phyloP scores from a whole-genome alignment of 2,113 vertebrate species.

The Coturnix japonica region DNA sequence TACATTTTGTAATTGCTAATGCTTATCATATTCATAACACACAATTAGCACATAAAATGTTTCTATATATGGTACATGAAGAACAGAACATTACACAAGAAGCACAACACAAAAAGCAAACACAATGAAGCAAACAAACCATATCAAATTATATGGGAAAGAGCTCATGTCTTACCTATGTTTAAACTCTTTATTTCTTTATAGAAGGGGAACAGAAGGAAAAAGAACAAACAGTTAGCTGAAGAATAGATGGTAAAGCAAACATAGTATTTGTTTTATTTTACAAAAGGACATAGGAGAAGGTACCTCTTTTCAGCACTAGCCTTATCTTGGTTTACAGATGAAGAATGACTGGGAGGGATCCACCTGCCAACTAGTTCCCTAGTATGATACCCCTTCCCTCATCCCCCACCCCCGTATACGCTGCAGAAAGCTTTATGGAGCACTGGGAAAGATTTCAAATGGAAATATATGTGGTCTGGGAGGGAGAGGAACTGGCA shows the following conservation, averaged over 20 bases:
- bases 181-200: constrained; percentile 99
- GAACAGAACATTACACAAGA: constrained; percentile 78
- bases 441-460: neutral
- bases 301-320: constrained; percentile 52
- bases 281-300: constrained; percentile 59
- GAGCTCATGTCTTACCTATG: constrained; percentile 93
- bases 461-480: neutral
- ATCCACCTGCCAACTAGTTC: neutral
- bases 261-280: constrained; percentile 79
- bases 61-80: constrained; percentile 79
- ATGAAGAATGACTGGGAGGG: constrained; percentile 7
- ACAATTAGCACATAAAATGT: constrained; percentile 83
- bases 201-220: constrained; percentile 84
- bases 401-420: neutral
- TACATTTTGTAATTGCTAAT: constrained; percentile 79
- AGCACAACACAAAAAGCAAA: constrained; percentile 81
- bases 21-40: constrained; percentile 82
- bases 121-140: constrained; percentile 79
- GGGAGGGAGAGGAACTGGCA: neutral
- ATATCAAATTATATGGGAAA: constrained; percentile 80
- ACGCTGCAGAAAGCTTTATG: neutral
- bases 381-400: neutral
- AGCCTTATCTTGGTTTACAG: constrained; percentile 33
- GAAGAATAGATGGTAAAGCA: constrained; percentile 79
- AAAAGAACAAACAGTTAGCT: constrained; percentile 84